Base-by-base conservation (phyloP, 2,888 invertebrate species). In the Acleris holmiana region DNA sequence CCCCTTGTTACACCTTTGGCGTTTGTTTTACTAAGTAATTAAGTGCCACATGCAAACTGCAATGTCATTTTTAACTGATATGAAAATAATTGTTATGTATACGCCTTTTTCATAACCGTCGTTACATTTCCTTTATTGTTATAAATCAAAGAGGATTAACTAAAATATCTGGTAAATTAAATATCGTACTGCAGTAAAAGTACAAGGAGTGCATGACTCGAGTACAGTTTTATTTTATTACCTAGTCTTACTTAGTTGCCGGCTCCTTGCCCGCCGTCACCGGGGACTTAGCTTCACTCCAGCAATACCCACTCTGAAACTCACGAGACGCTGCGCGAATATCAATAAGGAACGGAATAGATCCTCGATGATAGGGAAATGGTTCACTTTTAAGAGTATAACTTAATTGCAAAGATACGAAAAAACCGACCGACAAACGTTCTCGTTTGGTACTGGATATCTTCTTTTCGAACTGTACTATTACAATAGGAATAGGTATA, bases 261-360 rank as follows among this genome's bases (percentile, higher is more conserved):
- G 54, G 53, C 58, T 50, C 55, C 25, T 53, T 55, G 41, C 41
- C 55, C 53, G 35, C 41, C 29, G 44, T 44, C 60, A 60, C 65
- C 44, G 41, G 60, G 65, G 65, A 65, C 48, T 58, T 55, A 19
- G 56, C 56, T 46, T 15, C 25, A 44, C 59, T 18, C 55, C 19
- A 41, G 84, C 84, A 84, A 84, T 86, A 86, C 82, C 80, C 81
- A 82, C 79, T 76, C 78, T 85, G 85, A 85, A 85, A 86, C 83
- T 82, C 73, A 71, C 71, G 68, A 76, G 79, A 80, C 82, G 85
- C 79, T 78, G 73, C 72, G 69, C 71, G 86, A 88, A 88, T 88
- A 86, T 82, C 85, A 88, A 88, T 87, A 83, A 77, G 82, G 83
- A 82, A 84, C 82, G 81, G 82, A 85, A 85, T 85, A 83, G 77